Conservation (phyloP, 1,140 invertebrate species). For the Streblospio benedicti region DNA sequence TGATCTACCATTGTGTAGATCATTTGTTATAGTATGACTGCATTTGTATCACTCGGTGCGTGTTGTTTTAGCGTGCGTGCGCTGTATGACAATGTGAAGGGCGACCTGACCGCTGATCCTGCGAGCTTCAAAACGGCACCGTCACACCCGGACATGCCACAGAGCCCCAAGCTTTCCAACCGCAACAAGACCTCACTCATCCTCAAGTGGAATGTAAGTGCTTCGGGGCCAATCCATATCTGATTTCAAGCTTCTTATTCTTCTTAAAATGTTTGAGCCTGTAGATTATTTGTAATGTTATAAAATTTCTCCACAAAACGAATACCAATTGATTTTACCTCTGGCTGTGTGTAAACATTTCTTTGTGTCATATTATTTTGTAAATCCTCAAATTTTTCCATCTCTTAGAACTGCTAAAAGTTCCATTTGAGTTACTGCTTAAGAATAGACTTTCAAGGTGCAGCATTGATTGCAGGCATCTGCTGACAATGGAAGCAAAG, state of each 20-base stretch:
- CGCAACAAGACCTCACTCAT: conserved; percentile 46
- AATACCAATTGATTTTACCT: conserved; percentile 8
- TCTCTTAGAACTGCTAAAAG: too few species aligned
- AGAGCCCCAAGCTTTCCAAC: conserved; percentile 42
- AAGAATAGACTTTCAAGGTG: too few species aligned
- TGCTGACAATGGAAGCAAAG: conserved; percentile 67
- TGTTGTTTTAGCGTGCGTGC: too few species aligned
- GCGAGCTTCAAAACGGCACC: conserved; percentile 45
- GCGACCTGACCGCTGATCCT: conserved; percentile 34
- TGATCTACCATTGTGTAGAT: too few species aligned
- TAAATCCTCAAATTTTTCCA: too few species aligned
- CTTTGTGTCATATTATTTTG: conserved; percentile 7
- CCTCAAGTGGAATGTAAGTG: conserved; percentile 49
- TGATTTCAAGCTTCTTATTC: background rate
- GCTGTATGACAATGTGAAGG: conserved; percentile 44
- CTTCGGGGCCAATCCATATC: background rate
- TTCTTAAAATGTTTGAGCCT: background rate
- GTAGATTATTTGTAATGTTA: too few species aligned
- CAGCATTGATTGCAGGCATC: conserved; percentile 61
- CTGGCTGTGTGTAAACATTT: background rate
- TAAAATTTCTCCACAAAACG: background rate
- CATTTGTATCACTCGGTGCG: too few species aligned
- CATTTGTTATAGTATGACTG: too few species aligned
- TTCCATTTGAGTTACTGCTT: too few species aligned
- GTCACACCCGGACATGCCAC: conserved; percentile 48